Conservation (phyloP, 1,140 invertebrate genomes). For the Ditylenchus dipsaci region DNA sequence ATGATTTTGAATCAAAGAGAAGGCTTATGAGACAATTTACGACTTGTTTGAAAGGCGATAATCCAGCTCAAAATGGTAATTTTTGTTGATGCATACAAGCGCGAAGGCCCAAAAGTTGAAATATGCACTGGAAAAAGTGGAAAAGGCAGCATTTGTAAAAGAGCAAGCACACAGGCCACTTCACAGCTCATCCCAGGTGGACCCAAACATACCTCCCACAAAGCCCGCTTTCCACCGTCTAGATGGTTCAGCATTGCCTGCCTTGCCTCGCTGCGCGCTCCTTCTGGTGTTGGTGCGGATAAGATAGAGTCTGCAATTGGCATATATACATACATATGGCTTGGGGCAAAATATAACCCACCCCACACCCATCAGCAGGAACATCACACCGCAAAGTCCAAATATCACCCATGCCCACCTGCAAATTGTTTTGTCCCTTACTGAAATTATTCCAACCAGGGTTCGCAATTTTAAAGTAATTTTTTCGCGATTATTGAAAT, state of each 20-base stretch:
- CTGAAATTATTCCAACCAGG: too few species aligned
- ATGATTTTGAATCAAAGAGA: too few species aligned
- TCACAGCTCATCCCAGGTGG: background rate
- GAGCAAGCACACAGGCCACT: background rate
- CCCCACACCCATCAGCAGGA: conserved; percentile 3
- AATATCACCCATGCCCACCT: conserved; percentile 7
- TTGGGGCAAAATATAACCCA: background rate
- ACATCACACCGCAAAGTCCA: background rate
- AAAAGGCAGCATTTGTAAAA: background rate
- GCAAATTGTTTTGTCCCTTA: too few species aligned
- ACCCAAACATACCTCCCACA: conserved; percentile 2
- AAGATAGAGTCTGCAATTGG: background rate
- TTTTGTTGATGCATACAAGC: too few species aligned
- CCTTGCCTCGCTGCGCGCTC: background rate
- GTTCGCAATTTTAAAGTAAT: too few species aligned
- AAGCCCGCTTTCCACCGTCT: conserved; percentile 7
- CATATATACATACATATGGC: background rate
- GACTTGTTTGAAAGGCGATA: too few species aligned
- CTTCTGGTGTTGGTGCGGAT: background rate
- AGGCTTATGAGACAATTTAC: too few species aligned
- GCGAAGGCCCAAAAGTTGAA: too few species aligned
- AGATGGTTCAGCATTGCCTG: background rate
- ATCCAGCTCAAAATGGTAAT: too few species aligned
- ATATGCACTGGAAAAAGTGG: background rate
- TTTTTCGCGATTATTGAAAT: too few species aligned